phyloP scores from a whole-genome alignment of 1,140 invertebrate genomes.

The Tetragonula clypearis region DNA sequence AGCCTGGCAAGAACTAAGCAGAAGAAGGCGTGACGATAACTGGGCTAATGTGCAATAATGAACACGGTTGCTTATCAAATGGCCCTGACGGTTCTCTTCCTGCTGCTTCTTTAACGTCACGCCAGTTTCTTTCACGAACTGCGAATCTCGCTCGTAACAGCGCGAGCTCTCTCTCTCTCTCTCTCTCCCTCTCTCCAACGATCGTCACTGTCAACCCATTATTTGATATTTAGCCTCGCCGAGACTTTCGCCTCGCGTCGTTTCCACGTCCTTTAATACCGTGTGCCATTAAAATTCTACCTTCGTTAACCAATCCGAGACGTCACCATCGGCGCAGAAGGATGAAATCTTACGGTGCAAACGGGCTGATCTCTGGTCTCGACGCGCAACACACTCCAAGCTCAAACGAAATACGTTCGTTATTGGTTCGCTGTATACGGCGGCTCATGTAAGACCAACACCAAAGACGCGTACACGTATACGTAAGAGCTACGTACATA shows the following conservation, averaged over 20 bases:
- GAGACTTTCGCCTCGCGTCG: neutral
- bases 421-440: constrained; percentile 61
- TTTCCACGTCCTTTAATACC: too few species aligned
- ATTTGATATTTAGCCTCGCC: constrained; percentile 43
- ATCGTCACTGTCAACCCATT: constrained; percentile 32
- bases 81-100: constrained; percentile 70
- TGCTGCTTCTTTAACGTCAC: constrained; percentile 58
- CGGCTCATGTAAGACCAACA: constrained; percentile 49
- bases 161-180: neutral
- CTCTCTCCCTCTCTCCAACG: constrained; percentile 30
- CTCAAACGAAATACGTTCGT: constrained; percentile 58
- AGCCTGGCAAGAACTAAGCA: constrained; percentile 41
- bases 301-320: neutral
- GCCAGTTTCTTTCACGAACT: constrained; percentile 57
- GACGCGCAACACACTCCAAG: neutral
- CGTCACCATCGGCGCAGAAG: neutral
- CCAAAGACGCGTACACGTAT: constrained; percentile 27
- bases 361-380: neutral
- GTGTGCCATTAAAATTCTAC: neutral
- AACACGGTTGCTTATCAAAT: constrained; percentile 70
- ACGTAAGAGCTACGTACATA: constrained; percentile 44
- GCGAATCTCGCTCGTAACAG: constrained; percentile 55
- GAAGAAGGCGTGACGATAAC: constrained; percentile 67
- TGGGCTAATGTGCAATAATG: constrained; percentile 70
- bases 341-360: neutral